Conservation (phyloP, 1,140 invertebrate genomes). For the Periplaneta americana region DNA sequence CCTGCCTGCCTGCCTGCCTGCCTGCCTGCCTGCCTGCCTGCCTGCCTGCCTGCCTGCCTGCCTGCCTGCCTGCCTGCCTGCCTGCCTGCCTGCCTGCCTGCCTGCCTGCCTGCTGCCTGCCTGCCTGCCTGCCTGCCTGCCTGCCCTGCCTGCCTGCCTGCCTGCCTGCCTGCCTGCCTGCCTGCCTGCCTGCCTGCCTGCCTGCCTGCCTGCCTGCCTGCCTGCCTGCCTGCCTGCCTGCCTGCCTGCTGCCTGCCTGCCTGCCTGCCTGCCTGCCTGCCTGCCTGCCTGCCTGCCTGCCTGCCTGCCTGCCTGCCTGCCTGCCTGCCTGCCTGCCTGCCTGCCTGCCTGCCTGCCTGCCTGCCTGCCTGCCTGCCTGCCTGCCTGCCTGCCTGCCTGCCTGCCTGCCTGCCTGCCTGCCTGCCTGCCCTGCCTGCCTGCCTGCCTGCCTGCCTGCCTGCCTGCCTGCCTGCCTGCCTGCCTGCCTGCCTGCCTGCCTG, state of each 20-base stretch:
- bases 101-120: too few relatives aligned
- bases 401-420: background rate
- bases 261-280: background rate
- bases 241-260: too few relatives aligned
- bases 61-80: background rate
- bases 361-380: background rate
- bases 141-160: too few relatives aligned
- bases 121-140: background rate
- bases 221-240: background rate
- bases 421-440: too few relatives aligned
- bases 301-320: background rate
- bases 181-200: background rate
- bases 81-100: background rate
- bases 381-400: background rate
- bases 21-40: background rate
- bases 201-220: background rate
- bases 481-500: background rate
- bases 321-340: background rate
- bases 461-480: background rate
- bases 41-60: background rate
- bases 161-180: background rate
- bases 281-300: background rate
- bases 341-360: background rate
- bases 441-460: background rate
- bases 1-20: background rate